Evolutionary conservation across 2,797 vertebrate species (phyloP), one percentile per base, ranked within the genome.

Genomic region (Kryptolebias ocellatus): DNA sequence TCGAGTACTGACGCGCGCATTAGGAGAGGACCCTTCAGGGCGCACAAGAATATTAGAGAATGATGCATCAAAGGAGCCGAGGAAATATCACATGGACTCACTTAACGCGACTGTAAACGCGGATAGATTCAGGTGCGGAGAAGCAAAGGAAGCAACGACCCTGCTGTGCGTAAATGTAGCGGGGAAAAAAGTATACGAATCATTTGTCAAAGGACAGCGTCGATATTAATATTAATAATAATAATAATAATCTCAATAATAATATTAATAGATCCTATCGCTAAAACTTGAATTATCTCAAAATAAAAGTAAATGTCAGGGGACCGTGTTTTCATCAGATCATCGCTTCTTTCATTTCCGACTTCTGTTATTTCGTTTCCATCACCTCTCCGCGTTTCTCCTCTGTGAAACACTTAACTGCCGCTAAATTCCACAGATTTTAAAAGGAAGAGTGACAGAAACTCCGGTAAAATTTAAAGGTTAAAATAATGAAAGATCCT

Each of bases 1-100:
- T 70, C 77, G 73, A 79, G 69, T 50, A 56, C 64, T 60, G 71
- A 60, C 68, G 55, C 79, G 74, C 77, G 73, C 78, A 70, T 83
- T 62, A 62, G 63, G 75, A 84, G 72, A 79, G 59, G 71, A 87
- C 53, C 78, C 79, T 62, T 12, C 61, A 60, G 79, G 77, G 78
- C 69, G 69, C 73, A 29, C 70, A 80, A 81, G 72, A 65, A 67
- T 79, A 82, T 82, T 84, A 85, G 60, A 89, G 85, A 79, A 79
- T 10, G 64, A 80, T 75, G 78, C 84, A 83, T 85, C 83, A 80
- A 73, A 74, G 66, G 64, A 83, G 59, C 63, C 46, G 57, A 75
- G 67, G 79, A 83, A 65, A 77, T 68, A 88, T 64, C 77, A 56
- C 6, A 58, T 29, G 51, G 51, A 72, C 74, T 74, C 70, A 39